Conservation (phyloP, 1,140 invertebrate species). For the Mylabris phalerata region DNA sequence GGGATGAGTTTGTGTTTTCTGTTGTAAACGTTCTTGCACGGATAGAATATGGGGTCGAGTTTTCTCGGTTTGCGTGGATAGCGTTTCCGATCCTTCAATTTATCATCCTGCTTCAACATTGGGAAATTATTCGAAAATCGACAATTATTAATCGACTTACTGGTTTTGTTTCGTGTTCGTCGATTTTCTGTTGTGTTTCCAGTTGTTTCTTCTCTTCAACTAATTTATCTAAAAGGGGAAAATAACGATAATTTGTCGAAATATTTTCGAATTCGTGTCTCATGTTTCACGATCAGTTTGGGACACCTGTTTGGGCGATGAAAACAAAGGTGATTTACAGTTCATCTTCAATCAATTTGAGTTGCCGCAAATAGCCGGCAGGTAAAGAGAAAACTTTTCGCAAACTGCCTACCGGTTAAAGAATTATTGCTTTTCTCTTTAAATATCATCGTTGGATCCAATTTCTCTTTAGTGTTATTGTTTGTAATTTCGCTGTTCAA, state of each 20-base stretch:
- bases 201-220: slow-evolving; percentile 32
- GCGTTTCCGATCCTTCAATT: slow-evolving; percentile 18
- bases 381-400: too few species aligned
- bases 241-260: slow-evolving; percentile 1
- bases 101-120: slow-evolving; percentile 32
- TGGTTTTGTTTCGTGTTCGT: slow-evolving; percentile 22
- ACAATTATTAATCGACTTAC: slow-evolving; percentile 17
- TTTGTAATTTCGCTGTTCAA: too few species aligned
- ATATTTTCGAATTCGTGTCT: background rate
- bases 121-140: background rate
- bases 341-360: too few species aligned
- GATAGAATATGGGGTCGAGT: slow-evolving; percentile 21
- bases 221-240: slow-evolving; percentile 28
- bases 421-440: too few species aligned
- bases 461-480: too few species aligned
- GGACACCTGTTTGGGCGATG: too few species aligned
- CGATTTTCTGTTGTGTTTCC: slow-evolving; percentile 19
- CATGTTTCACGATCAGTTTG: too few species aligned
- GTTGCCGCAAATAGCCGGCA: background rate
- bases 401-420: too few species aligned
- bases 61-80: slow-evolving; percentile 14
- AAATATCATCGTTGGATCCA: too few species aligned
- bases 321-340: too few species aligned
- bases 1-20: slow-evolving; percentile 43
- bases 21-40: slow-evolving; percentile 19